Percentiles rank a stretch among this genome's conserved stretches.
phyloP scores from a whole-genome alignment of 2,888 invertebrate species.

The Synanthedon tipuliformis region DNA sequence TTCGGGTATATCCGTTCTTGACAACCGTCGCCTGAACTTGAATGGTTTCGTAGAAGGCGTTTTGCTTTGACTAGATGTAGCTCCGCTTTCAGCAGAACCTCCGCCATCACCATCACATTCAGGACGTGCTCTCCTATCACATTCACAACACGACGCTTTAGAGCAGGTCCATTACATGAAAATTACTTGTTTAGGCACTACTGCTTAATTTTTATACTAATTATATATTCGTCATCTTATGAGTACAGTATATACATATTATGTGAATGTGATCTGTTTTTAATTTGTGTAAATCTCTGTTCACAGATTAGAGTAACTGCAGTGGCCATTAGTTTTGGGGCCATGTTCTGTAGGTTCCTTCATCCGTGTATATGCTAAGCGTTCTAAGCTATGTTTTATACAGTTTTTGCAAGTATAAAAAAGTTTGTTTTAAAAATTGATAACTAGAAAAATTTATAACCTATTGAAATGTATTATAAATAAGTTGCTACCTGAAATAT shows the following conservation, averaged over 20 bases:
- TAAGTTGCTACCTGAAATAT: slow-evolving; percentile 42
- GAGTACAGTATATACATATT: too few species aligned
- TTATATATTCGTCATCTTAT: too few species aligned
- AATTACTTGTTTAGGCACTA: not conserved
- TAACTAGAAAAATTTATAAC: too few species aligned
- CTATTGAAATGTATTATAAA: not conserved
- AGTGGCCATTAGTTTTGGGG: too few species aligned
- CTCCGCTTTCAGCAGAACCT: slow-evolving; percentile 58
- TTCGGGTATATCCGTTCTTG: slow-evolving; percentile 43
- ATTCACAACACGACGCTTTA: not conserved
- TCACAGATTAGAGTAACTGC: too few species aligned
- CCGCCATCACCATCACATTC: slow-evolving; percentile 56
- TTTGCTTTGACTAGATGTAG: slow-evolving; percentile 56
- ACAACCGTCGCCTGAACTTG: slow-evolving; percentile 49
- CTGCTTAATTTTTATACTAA: not conserved
- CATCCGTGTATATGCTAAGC: too few species aligned
- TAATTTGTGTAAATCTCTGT: too few species aligned
- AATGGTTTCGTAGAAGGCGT: slow-evolving; percentile 37
- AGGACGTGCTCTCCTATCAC: slow-evolving; percentile 36
- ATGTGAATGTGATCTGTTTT: too few species aligned
- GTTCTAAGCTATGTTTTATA: too few species aligned
- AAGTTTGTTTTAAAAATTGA: too few species aligned
- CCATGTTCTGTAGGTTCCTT: too few species aligned
- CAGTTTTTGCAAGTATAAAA: too few species aligned
- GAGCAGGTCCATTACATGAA: slow-evolving; percentile 1